phyloP scores from a whole-genome alignment of 1,140 invertebrate genomes.

The Diachasma alloeum region DNA sequence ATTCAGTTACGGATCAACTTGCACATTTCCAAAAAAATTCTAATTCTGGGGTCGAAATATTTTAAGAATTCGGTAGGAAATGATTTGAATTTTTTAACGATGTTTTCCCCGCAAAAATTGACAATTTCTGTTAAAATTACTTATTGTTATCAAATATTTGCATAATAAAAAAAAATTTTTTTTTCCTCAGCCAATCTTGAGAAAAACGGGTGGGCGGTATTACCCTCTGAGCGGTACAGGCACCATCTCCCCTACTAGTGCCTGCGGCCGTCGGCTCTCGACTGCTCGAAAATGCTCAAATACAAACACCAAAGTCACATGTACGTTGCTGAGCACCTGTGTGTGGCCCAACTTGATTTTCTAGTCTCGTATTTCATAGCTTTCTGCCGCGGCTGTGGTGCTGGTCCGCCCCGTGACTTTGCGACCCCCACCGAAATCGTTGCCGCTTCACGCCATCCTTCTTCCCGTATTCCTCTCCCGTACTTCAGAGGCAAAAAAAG shows the following conservation, averaged over 20 bases:
- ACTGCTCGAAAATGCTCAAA: neutral
- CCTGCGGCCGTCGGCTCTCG: neutral
- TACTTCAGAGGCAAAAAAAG: neutral
- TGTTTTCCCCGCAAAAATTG: no score
- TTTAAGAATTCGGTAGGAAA: no score
- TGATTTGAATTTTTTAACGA: no score
- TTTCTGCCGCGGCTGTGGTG: neutral
- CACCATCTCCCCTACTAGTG: neutral
- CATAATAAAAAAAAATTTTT: no score
- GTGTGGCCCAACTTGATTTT: conserved; percentile 15
- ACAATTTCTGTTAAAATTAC: no score
- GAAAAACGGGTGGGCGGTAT: neutral
- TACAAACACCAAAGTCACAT: neutral
- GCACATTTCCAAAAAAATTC: no score
- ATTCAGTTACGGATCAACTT: no score
- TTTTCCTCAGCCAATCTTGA: no score
- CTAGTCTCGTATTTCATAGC: conserved; percentile 16
- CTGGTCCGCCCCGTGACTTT: neutral
- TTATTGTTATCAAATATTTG: no score
- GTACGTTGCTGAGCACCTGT: neutral
- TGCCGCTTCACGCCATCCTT: neutral
- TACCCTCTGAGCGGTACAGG: neutral
- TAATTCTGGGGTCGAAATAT: no score
- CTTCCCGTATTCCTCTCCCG: neutral
- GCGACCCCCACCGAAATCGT: neutral